Base-by-base conservation (phyloP, 2,888 invertebrate species). In the Boloria euphrosyne region DNA sequence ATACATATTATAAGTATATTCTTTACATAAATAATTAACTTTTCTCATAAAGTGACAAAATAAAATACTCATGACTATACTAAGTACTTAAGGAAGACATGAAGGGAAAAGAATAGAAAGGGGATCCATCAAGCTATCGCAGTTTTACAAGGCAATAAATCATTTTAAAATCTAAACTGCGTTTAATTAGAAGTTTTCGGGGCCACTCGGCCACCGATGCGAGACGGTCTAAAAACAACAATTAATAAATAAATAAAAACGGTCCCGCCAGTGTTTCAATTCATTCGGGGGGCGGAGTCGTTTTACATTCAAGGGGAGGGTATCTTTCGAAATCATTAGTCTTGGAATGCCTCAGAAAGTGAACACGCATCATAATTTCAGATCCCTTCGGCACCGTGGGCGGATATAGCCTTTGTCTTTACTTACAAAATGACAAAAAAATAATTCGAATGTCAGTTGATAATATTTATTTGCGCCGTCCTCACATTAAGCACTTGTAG, bases 251-350 rank as follows among this genome's bases (percentile, higher is more conserved):
- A 85, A 82, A 80, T 83, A 89, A 87, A 84, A 76, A 84, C 76
- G 70, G 71, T 73, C 78, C 75, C 74, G 81, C 78, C 89, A 84
- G 89, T 90, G 90, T 91, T 91, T 92, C 91, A 91, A 90, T 90
- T 90, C 90, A 90, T 90, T 89, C 81, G 76, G 72, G 81, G 86
- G 92, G 92, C 91, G 92, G 89, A 75, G 87, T 84, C 88, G 83
- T 80, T 90, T 90, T 90, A 91, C 89, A 92, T 92, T 92, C 90
- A 92, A 85, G 90, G 92, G 92, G 92, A 89, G 92, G 92, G 74
- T 90, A 88, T 87, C 80, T 86, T 78, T 90, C 89, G 78, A 87
- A 92, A 91, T 92, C 91, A 92, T 92, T 92, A 92, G 90, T 82
- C 82, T 79, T 78, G 87, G 90, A 91, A 91, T 92, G 90, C 82